Evolutionary conservation across 2,888 invertebrate species (phyloP), one percentile per base, ranked within the genome.

Genomic region (Eupithecia insigniata): DNA sequence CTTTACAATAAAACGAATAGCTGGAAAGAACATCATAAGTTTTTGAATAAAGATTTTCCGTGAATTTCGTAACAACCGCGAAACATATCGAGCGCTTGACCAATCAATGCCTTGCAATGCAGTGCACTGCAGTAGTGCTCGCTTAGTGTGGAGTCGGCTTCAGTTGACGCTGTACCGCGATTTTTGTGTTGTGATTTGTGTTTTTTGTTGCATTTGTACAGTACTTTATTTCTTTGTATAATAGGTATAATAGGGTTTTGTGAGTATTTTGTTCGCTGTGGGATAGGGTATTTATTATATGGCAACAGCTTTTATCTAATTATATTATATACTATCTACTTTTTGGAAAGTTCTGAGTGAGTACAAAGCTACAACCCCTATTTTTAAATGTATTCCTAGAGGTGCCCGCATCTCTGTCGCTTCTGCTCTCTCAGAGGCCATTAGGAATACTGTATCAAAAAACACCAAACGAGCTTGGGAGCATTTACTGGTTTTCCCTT

Each of bases 91-190:
- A 62, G 10, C 62, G 76, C 70, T 71, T 73, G 77, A 75, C 78
- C 78, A 77, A 80, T 78, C 76, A 76, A 76, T 79, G 75, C 60
- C 62, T 78, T 75, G 78, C 78, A 76, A 66, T 66, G 26, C 62
- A 70, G 67, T 65, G n/a, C 60, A 70, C 74, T 75, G 75, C 75
- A 74, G 78, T 65, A 28, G 32, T 46, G 72, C 28, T 73, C 28
- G 69, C n/a, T 2, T 69, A 66, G 36, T 69, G 55, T 72, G 77
- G 75, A 76, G 28, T 22, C 61, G 72, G 77, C 71, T 74, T 76
- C 39, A 36, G 64, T 26, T 30, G 4, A 4, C 64, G 36, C 62
- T 12, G 32, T 18, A 34, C 30, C 64, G 36, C 64, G 64, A 36
- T 14, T 55, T 32, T n/a, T 2, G n/a, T 62, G 14, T 55, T 55